Conservation (phyloP, 2,797 vertebrate species). For the Sternotherus odoratus region DNA sequence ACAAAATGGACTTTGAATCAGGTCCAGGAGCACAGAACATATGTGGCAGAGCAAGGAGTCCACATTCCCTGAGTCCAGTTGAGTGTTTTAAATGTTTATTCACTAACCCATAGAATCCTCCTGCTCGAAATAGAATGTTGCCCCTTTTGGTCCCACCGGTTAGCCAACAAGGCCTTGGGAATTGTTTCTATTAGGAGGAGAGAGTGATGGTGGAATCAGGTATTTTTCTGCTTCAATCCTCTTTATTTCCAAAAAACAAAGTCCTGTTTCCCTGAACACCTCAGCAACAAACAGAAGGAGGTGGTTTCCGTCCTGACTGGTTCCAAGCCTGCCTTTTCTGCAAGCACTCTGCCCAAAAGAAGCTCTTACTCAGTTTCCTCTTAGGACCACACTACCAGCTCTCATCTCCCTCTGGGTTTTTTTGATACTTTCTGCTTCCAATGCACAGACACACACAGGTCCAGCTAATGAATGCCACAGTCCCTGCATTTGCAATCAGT, state of each 20-base stretch:
- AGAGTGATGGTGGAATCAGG: neutral
- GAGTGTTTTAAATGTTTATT: neutral
- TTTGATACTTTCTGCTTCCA: neutral
- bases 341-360: neutral
- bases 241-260: neutral
- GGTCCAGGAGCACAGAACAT: neutral
- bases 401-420: neutral
- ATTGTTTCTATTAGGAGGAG: neutral
- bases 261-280: neutral
- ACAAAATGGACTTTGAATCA: neutral
- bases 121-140: neutral
- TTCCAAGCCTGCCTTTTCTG: neutral
- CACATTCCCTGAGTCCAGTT: too few species aligned
- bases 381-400: neutral
- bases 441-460: neutral
- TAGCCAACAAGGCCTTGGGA: neutral
- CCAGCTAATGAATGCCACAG: neutral
- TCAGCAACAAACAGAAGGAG: neutral
- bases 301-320: neutral
- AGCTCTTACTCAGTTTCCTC: neutral
- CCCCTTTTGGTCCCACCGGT: neutral
- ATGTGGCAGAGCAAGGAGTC: too few species aligned
- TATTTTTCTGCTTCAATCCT: neutral
- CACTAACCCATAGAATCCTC: neutral
- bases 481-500: rapidly evolving